phyloP scores from a whole-genome alignment of 2,888 invertebrate genomes.

The Lycaena phlaeas region DNA sequence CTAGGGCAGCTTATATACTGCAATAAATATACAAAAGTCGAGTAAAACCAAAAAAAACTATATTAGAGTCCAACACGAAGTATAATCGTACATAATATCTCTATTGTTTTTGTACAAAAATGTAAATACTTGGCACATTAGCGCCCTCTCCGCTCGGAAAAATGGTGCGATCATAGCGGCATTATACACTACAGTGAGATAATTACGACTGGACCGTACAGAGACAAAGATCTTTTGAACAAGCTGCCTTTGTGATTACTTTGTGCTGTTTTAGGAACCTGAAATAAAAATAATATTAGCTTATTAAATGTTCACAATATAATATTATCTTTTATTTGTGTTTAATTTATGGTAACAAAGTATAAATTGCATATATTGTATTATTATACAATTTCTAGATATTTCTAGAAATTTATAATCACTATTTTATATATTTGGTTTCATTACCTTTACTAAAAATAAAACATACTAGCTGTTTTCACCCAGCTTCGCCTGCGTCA shows the following conservation, averaged over 20 bases:
- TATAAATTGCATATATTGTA: too few species aligned
- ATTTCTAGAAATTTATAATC: too few species aligned
- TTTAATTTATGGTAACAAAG: too few species aligned
- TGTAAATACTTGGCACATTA: conserved; percentile 45
- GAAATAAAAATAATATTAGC: conserved; percentile 4
- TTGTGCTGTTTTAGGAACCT: conserved; percentile 7
- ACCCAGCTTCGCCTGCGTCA: too few species aligned
- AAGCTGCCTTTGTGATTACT: conserved; percentile 9
- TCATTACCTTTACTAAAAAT: too few species aligned
- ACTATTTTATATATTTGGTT: too few species aligned
- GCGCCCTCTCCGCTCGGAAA: conserved; percentile 39
- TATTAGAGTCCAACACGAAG: conserved; percentile 2
- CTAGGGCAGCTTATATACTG: too few species aligned
- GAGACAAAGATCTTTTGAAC: conserved; percentile 17
- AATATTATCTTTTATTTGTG: too few species aligned
- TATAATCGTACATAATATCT: conserved; percentile 7
- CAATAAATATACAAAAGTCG: too few species aligned
- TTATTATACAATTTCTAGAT: too few species aligned
- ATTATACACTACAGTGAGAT: conserved; percentile 57
- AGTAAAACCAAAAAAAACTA: background rate
- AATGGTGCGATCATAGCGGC: conserved; percentile 47
- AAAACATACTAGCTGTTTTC: too few species aligned
- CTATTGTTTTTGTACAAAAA: conserved; percentile 11
- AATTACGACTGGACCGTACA: conserved; percentile 23
- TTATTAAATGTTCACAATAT: too few species aligned